Percentiles rank a stretch among this genome's conserved stretches.
Conservation (phyloP, 2,888 invertebrate species). For the Leptinotarsa rubiginosa region DNA sequence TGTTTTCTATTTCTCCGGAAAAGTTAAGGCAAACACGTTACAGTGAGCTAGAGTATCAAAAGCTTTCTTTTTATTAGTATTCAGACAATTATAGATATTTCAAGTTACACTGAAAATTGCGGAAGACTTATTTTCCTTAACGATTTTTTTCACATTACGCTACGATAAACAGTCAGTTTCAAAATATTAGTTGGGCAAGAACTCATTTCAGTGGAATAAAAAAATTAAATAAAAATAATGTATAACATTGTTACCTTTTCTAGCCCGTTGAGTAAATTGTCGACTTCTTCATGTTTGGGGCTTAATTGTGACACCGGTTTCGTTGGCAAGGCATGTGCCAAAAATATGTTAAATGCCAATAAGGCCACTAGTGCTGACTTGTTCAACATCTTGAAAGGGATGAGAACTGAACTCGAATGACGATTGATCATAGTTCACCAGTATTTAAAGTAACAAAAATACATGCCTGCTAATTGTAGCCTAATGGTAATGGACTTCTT, state of each 20-base stretch:
- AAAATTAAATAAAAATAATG: not conserved
- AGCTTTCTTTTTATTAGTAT: too few species aligned
- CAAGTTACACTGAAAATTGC: too few species aligned
- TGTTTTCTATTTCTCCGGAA: too few species aligned
- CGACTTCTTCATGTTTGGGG: not conserved
- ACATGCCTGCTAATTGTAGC: not conserved
- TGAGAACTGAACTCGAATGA: slow-evolving; percentile 16
- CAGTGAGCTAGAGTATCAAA: too few species aligned
- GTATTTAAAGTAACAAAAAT: slow-evolving; percentile 21
- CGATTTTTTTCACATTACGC: too few species aligned
- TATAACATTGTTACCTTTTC: not conserved
- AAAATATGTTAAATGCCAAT: slow-evolving; percentile 13
- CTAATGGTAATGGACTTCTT: not conserved
- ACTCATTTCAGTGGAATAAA: too few species aligned
- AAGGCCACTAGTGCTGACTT: slow-evolving; percentile 4
- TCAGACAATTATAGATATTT: too few species aligned
- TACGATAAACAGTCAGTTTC: too few species aligned
- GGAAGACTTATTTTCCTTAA: not conserved
- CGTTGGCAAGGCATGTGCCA: slow-evolving; percentile 8
- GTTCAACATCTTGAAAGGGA: slow-evolving; percentile 19
- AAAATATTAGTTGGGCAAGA: too few species aligned
- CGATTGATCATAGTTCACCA: not conserved
- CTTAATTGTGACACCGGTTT: not conserved
- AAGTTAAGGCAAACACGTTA: too few species aligned
- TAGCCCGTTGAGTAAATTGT: slow-evolving; percentile 7